These are phyloP conservation scores for Drosophila prolongata DNA, from an alignment of 2,888 invertebrate species.

Conservation along the genomic window DNA sequence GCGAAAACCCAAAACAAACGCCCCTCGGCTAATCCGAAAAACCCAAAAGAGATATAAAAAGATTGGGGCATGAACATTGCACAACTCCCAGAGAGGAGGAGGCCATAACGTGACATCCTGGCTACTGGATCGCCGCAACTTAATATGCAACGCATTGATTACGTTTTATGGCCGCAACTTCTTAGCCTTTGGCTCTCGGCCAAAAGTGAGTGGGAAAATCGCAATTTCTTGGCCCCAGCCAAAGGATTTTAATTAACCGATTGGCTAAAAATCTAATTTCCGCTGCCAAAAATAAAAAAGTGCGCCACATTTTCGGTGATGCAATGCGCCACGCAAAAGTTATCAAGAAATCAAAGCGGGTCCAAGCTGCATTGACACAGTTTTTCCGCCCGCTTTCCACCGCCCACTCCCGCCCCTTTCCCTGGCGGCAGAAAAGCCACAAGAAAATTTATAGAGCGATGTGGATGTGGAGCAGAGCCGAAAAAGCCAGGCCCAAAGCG, in stretches of 20 bases:
- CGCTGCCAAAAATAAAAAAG: slow-evolving; percentile 46
- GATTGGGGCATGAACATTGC: slow-evolving; percentile 43
- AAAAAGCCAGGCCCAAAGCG: slow-evolving; percentile 41
- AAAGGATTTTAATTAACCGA: slow-evolving; percentile 74
- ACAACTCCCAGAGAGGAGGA: slow-evolving; percentile 49
- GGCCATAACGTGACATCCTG: slow-evolving; percentile 72
- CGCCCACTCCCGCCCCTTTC: slow-evolving; percentile 25
- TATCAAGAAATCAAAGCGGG: slow-evolving; percentile 69
- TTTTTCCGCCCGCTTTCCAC: slow-evolving; percentile 46
- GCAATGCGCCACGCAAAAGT: slow-evolving; percentile 65
- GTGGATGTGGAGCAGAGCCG: slow-evolving; percentile 35
- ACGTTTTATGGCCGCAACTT: slow-evolving; percentile 55
- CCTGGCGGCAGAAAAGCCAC: slow-evolving; percentile 45
- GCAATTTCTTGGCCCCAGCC: slow-evolving; percentile 9
- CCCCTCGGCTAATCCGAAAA: slow-evolving; percentile 46
- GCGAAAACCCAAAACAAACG: slow-evolving; percentile 39
- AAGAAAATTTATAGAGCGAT: slow-evolving; percentile 67
- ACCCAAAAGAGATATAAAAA: slow-evolving; percentile 33
- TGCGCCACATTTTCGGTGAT: slow-evolving; percentile 26
- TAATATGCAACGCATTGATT: slow-evolving; percentile 67
- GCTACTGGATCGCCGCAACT: slow-evolving; percentile 44
- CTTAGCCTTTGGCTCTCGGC: slow-evolving; percentile 39
- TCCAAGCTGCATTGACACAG: slow-evolving; percentile 62
- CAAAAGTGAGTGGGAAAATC: slow-evolving; percentile 58
- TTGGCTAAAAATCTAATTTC: slow-evolving; percentile 71